phyloP scores from a whole-genome alignment of 1,140 invertebrate species.

The Drosophila kikkawai region DNA sequence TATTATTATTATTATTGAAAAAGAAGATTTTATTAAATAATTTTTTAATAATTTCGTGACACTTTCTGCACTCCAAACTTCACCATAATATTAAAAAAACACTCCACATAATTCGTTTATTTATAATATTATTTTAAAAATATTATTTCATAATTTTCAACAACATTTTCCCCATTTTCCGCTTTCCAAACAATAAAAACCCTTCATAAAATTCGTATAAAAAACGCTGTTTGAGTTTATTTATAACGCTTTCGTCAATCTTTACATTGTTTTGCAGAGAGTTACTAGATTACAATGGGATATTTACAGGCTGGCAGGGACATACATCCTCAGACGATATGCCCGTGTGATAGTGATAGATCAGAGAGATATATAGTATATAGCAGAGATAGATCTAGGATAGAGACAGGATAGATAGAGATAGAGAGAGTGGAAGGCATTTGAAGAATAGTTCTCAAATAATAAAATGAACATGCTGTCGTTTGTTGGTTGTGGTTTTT shows the following conservation, averaged over 20 bases:
- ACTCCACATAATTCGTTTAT: background rate
- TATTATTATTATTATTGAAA: no score
- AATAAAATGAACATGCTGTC: constrained; percentile 80
- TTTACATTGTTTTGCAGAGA: constrained; percentile 78
- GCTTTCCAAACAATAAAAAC: constrained; percentile 1
- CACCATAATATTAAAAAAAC: no score
- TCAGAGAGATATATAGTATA: constrained; percentile 36
- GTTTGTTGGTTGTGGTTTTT: constrained; percentile 59
- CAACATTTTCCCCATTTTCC: background rate
- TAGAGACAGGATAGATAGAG: constrained; percentile 20
- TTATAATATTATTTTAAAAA: background rate
- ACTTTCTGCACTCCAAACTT: no score
- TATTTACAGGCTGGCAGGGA: constrained; percentile 59
- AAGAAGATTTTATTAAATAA: no score
- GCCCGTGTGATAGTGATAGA: constrained; percentile 27
- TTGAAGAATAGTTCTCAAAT: constrained; percentile 64
- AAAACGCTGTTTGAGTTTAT: constrained; percentile 75
- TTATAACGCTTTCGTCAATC: constrained; percentile 80
- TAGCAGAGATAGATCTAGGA: background rate
- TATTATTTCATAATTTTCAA: background rate
- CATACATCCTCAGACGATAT: constrained; percentile 2
- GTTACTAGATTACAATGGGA: constrained; percentile 63
- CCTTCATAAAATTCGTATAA: constrained; percentile 51
- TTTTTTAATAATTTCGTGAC: no score
- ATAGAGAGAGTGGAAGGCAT: constrained; percentile 25